Evolutionary conservation across 2,797 vertebrate genomes (phyloP), one percentile per base, ranked within the genome.

Genomic region (Apodemus agrarius): DNA sequence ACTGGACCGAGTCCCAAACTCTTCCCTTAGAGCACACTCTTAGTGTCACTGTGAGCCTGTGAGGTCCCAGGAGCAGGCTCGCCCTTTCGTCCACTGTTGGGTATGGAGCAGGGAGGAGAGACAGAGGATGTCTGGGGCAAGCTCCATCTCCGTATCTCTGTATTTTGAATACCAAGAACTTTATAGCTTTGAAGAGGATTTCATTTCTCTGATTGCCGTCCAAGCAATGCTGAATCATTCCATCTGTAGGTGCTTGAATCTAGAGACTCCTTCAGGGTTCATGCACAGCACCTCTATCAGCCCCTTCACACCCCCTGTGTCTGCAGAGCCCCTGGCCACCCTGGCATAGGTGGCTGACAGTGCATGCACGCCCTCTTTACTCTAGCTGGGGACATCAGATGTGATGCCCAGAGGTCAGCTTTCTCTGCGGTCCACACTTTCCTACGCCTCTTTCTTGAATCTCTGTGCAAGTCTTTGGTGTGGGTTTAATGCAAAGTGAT

Each of bases 281-380:
- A 10, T 19, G 0, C 6, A 12, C 0, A 1, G 29, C 0, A 0
- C 43, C 29, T 24, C 43, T 3, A 0, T 22, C 16, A 3, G 75
- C 17, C 1, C 1, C 0, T 2, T 75, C 61, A 40, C 0, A 3
- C 31, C n/a, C 40, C 31, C 3, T n/a, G 0, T 1, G 43, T 12
- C 11, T n/a, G 11, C 65, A 16, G 57, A 63, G 84, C 72, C n/a
- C 19, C 49, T 34, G 13, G 87, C 29, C 14, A 10, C 75, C 63
- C 43, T 10, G 0, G 8, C 3, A 76, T 54, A 26, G 4, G 0
- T 31, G 0, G 1, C 49, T 3, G 34, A 14, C 4, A 1, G 11
- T 7, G 19, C 74, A 34, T 69, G 31, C 34, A n/a, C 10, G 59
- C 63, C 10, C 26, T 46, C 17, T 17, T 21, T 34, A 61, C 29